Evolutionary conservation across 2,797 vertebrate species (phyloP).

Genomic region (Pterois miles): DNA sequence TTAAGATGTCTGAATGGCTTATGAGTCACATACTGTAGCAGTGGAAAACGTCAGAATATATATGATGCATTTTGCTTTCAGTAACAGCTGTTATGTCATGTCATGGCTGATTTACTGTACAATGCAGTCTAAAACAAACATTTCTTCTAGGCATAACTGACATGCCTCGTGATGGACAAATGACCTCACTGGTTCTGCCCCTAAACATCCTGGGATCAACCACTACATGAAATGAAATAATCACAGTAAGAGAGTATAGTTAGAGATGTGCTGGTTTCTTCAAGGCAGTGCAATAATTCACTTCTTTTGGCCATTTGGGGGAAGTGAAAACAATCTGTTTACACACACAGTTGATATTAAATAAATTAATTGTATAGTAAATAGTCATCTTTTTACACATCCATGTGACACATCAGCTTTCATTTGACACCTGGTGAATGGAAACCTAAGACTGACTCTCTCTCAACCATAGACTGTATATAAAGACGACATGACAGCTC

Average conservation of each 20-base stretch:
- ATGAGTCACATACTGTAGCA: conserved; percentile 36
- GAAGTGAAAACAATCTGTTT: neutral
- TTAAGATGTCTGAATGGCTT: conserved; percentile 39
- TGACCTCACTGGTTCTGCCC: neutral
- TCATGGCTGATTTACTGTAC: conserved; percentile 41
- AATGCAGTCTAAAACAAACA: conserved; percentile 18
- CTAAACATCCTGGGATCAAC: conserved; percentile 25
- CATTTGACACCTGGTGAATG: neutral
- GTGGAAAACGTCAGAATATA: conserved; percentile 6
- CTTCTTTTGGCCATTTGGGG: neutral
- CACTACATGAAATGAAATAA: accelerated
- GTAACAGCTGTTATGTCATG: conserved; percentile 36
- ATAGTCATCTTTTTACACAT: neutral
- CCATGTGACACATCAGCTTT: neutral
- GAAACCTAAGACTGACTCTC: neutral
- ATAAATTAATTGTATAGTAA: neutral
- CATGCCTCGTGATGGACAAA: conserved; percentile 5
- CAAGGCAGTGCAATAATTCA: neutral
- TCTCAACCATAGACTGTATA: neutral
- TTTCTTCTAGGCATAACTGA: neutral
- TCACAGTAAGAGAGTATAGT: neutral
- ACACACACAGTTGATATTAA: neutral
- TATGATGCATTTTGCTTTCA: conserved; percentile 30
- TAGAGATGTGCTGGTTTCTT: neutral
- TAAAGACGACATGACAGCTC: no score